Conservation (phyloP, 2,113 vertebrate species). For the Hippoglossus stenolepis region DNA sequence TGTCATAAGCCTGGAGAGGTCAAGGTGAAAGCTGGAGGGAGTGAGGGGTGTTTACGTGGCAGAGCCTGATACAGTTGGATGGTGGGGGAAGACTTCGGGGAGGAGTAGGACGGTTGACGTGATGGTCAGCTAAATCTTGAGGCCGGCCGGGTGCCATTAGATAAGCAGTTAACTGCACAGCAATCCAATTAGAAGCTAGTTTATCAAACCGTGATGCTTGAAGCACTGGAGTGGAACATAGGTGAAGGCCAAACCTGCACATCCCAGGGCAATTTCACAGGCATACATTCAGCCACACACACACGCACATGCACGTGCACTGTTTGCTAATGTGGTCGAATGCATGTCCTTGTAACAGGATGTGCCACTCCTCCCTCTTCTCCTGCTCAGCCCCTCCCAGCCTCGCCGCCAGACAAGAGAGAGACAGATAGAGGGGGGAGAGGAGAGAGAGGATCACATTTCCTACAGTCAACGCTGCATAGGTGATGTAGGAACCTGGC, state of each 20-base stretch:
- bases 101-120: constrained; percentile 1
- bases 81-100: constrained; percentile 3
- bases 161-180: constrained; percentile 53
- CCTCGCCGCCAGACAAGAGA: not conserved
- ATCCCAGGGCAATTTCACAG: constrained; percentile 4
- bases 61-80: not conserved
- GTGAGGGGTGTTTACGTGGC: constrained; percentile 28
- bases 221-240: constrained; percentile 23
- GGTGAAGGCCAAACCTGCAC: constrained; percentile 46
- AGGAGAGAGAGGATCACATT: constrained; percentile 53
- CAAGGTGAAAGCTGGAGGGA: constrained; percentile 29
- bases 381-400: constrained; percentile 28
- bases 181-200: constrained; percentile 52
- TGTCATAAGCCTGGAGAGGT: constrained; percentile 4
- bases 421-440: constrained; percentile 15
- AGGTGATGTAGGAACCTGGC: constrained; percentile 57
- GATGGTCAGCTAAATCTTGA: constrained; percentile 37
- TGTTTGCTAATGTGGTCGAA: constrained; percentile 52
- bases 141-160: constrained; percentile 44
- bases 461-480: constrained; percentile 55
- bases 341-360: constrained; percentile 60
- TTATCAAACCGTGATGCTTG: constrained; percentile 51
- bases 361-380: constrained; percentile 43
- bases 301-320: not conserved
- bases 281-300: not conserved